Evolutionary conservation across 2,888 invertebrate species (phyloP).

Genomic region (Chalcis sispes): DNA sequence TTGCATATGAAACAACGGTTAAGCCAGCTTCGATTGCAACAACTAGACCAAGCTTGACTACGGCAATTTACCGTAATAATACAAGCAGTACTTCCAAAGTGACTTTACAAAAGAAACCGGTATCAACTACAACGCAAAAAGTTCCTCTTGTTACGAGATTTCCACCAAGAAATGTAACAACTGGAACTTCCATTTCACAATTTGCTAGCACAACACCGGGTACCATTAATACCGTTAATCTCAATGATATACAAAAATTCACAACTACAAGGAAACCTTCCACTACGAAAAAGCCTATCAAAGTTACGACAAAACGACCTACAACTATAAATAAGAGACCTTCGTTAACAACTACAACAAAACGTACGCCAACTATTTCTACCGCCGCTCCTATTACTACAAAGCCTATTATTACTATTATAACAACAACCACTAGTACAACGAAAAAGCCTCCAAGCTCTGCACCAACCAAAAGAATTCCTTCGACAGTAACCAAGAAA

Average conservation of each 20-base stretch:
- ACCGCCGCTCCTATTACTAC: neutral
- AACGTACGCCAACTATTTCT: neutral
- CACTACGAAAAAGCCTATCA: conserved; percentile 56
- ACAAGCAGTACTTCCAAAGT: conserved; percentile 27
- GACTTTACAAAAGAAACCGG: neutral
- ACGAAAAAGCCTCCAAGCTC: conserved; percentile 33
- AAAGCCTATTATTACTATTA: neutral
- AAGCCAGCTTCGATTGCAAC: conserved; percentile 45
- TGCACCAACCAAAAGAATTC: conserved; percentile 58
- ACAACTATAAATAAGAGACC: conserved; percentile 74
- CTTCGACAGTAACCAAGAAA: conserved; percentile 66
- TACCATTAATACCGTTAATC: neutral
- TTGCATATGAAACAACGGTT: conserved; percentile 46
- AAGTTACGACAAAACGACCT: conserved; percentile 59
- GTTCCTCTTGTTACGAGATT: conserved; percentile 68
- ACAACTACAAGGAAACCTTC: conserved; percentile 51
- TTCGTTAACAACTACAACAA: conserved; percentile 58
- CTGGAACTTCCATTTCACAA: conserved; percentile 38
- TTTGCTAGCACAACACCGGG: neutral
- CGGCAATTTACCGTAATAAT: conserved; percentile 51
- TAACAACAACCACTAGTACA: neutral
- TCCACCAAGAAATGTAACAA: conserved; percentile 72
- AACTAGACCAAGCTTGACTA: conserved; percentile 43
- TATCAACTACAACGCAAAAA: conserved; percentile 61
- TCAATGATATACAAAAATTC: conserved; percentile 26